Base-by-base conservation (phyloP, 2,888 invertebrate species). In the Flexamia atlantica region DNA sequence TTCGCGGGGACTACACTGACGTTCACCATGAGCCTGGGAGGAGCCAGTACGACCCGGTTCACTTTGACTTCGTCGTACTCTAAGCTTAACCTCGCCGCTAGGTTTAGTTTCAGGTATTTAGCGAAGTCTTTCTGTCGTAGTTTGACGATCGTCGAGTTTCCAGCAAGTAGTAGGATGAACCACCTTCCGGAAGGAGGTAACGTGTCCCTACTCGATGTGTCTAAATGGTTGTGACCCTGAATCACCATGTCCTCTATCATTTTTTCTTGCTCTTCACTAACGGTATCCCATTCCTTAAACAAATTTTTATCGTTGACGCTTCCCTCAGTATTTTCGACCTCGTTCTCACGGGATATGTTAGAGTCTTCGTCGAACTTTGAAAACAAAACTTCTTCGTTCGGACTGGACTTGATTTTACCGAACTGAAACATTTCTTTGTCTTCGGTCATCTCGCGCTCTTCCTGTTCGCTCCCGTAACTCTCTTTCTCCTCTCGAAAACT, bases 51-150 rank as follows among this genome's bases (percentile, higher is more conserved):
- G 17, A 89, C 88, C 70, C 87, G 87, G 83, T 89, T 89, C 28
- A 89, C 88, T 64, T 87, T 87, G 17, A 89, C 87, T 81, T 89
- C 89, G 83, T 89, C 88, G 83, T 89, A 89, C 81, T 89, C 89
- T n/a, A 89, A 85, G 0, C 89, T 89, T 30, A 89, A 85, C 25
- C 89, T 87, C 1, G 89, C 89, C 3, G 89, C 89, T 68, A 89
- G 85, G 84, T 89, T 89, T n/a, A 89, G 86, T 83, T 88, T 89
- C 14, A 89, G 86, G 57, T 89, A 89, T 82, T 89, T 89, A 30
- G 88, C 88, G 83, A 89, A 89, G 84, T 89, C 89, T 82, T 88
- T 88, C 85, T 88, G 88, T 28, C 89, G 87, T 7, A 88, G 87
- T 25, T 87, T 86, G 14, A 88, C 89, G 12, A 89, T 88, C 0